Evolutionary conservation across 2,888 invertebrate genomes (phyloP).

Genomic region (Epirrhoe alternata): DNA sequence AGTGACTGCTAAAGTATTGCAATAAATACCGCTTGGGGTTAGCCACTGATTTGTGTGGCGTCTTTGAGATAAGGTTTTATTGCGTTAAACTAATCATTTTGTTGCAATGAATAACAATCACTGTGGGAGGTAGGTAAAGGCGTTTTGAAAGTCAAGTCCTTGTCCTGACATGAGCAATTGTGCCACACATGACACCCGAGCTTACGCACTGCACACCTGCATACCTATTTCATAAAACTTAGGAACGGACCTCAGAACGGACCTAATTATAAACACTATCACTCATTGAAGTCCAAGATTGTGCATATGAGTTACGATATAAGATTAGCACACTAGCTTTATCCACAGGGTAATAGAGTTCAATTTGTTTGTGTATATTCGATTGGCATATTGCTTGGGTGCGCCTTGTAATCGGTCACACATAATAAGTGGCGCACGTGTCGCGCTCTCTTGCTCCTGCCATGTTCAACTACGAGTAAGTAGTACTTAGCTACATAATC

Average conservation of each 20-base stretch:
- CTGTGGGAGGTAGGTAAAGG: conserved; percentile 25
- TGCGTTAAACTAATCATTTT: conserved; percentile 2
- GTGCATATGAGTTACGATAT: background rate
- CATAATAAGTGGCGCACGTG: conserved; percentile 36
- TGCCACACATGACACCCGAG: conserved; percentile 26
- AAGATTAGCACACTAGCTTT: conserved; percentile 3
- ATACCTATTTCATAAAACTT: conserved; percentile 9
- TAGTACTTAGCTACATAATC: conserved; percentile 24
- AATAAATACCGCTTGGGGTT: conserved; percentile 28
- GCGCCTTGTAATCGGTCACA: conserved; percentile 41
- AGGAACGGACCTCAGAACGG: background rate
- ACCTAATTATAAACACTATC: background rate
- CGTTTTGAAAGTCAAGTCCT: conserved; percentile 43
- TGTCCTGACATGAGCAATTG: conserved; percentile 37
- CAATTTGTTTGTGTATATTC: conserved; percentile 11
- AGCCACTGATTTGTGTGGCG: conserved; percentile 14
- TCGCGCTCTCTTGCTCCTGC: conserved; percentile 45
- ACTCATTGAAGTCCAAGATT: background rate
- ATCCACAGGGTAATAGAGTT: conserved; percentile 1
- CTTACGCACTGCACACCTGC: conserved; percentile 33
- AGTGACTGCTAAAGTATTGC: conserved; percentile 16
- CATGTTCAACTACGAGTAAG: conserved; percentile 30
- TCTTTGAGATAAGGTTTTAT: conserved; percentile 11
- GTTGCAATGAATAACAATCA: conserved; percentile 17
- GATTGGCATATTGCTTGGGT: conserved; percentile 31